Conservation (phyloP, 2,113 vertebrate genomes). For the Mellivora capensis region DNA sequence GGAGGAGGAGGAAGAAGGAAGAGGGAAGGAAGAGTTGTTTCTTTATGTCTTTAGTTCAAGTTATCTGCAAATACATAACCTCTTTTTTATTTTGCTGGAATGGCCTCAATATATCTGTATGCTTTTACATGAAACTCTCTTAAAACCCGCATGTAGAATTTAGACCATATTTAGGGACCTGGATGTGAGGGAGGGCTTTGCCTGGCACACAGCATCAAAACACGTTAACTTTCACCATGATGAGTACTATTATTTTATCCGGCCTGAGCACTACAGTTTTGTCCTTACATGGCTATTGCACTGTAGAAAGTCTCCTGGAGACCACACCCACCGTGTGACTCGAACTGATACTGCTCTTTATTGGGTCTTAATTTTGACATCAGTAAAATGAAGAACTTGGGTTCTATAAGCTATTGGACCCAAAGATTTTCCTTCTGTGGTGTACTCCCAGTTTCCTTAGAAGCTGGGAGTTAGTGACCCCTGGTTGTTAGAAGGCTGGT, state of each 20-base stretch:
- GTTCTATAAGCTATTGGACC: neutral
- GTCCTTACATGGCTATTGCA: neutral
- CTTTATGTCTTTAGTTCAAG: constrained; percentile 19
- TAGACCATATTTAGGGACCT: neutral
- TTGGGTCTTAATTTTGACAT: neutral
- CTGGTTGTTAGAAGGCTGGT: neutral
- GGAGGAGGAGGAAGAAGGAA: neutral
- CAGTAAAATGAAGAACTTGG: neutral
- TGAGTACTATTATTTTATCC: neutral
- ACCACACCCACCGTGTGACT: neutral
- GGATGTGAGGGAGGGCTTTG: neutral
- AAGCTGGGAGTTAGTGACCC: neutral
- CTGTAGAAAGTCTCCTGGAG: neutral
- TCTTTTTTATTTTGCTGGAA: neutral
- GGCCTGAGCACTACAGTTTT: neutral
- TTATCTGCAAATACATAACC: neutral
- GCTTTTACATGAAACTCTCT: neutral
- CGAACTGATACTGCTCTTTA: neutral
- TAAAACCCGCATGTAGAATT: neutral
- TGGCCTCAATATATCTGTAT: neutral
- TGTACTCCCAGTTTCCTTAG: neutral
- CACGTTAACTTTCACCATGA: neutral
- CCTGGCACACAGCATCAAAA: neutral
- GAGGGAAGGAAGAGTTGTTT: neutral
- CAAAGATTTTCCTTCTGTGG: neutral